Evolutionary conservation across 2,797 vertebrate genomes (phyloP), one percentile per base, ranked within the genome.

Genomic region (Hemitrygon akajei): DNA sequence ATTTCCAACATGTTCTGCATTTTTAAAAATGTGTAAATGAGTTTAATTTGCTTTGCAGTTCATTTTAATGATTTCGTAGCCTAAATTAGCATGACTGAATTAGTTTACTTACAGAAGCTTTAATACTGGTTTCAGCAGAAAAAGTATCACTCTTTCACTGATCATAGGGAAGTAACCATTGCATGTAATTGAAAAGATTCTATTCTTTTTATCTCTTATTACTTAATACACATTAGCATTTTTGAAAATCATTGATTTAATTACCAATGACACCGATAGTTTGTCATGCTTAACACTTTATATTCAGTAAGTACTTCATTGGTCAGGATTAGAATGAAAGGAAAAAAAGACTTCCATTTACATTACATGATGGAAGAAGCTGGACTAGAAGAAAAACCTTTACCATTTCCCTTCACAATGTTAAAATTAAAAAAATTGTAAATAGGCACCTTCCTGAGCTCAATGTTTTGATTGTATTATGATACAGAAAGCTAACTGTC

Each of bases 201-300:
- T 69, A 18, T 69, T 87, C 58, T 18, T 89, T 89, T 89, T 66
- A 22, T 9, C 60, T 66, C 86, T 89, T 12, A 27, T 37, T 89
- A 37, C 12, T 69, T 63, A n/a, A 34, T 63, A n/a, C 16, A 37
- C 2, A 18, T 69, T 69, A 69, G 25, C 63, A 89, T 89, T 69
- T 47, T n/a, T 89, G 60, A 22, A 60, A 47, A 3, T 25, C 82
- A 60, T 86, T 86, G 86, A 89, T 89, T 89, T 69, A 89, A 89
- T 69, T 7, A 22, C n/a, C 60, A 69, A 20, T 89, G 60, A 89
- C 37, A 69, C 25, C 2, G 10, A 30, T 9, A 89, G 6, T 66
- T 66, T 89, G 86, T 30, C 86, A 89, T 30, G 58, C 5, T 89
- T 12, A n/a, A 60, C 34, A 66, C 18, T 89, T 66, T 63, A 66